Evolutionary conservation across 2,888 invertebrate genomes (phyloP).

Genomic region (Mesorhabditis sp.): DNA sequence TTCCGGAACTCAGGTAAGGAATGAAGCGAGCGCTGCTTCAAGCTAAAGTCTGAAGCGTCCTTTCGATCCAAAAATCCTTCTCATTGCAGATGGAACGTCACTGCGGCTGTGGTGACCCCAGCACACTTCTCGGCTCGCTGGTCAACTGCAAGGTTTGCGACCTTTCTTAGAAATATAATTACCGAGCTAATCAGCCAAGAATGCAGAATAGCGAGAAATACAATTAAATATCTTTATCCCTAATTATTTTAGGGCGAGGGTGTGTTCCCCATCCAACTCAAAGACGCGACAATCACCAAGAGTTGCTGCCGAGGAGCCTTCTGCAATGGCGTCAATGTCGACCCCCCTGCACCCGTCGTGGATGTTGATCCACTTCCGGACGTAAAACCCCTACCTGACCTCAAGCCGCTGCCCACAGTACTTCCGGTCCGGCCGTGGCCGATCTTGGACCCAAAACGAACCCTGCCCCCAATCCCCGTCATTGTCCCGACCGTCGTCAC

Average conservation of each 20-base stretch:
- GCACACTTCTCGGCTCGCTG: constrained; percentile 2
- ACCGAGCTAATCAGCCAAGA: too few relatives aligned
- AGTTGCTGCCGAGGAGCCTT: neutral
- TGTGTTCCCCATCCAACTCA: neutral
- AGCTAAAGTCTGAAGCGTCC: neutral
- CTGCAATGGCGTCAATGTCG: neutral
- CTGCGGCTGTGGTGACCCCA: constrained; percentile 5
- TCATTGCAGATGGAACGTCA: neutral
- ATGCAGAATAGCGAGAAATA: too few relatives aligned
- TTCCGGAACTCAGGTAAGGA: neutral
- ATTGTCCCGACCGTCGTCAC: neutral
- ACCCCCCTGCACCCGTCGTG: neutral
- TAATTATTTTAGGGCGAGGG: neutral
- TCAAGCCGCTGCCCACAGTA: too few relatives aligned
- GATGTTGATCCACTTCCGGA: neutral
- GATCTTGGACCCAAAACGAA: neutral
- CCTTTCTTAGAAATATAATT: neutral
- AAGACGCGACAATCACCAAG: neutral
- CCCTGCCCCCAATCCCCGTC: neutral
- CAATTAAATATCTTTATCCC: neutral
- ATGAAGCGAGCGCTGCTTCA: neutral
- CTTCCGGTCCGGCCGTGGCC: too few relatives aligned
- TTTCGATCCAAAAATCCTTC: neutral
- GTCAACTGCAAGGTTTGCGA: neutral
- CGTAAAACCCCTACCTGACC: too few relatives aligned